phyloP scores from a whole-genome alignment of 1,140 invertebrate species.

The Drosophila jambulina region DNA sequence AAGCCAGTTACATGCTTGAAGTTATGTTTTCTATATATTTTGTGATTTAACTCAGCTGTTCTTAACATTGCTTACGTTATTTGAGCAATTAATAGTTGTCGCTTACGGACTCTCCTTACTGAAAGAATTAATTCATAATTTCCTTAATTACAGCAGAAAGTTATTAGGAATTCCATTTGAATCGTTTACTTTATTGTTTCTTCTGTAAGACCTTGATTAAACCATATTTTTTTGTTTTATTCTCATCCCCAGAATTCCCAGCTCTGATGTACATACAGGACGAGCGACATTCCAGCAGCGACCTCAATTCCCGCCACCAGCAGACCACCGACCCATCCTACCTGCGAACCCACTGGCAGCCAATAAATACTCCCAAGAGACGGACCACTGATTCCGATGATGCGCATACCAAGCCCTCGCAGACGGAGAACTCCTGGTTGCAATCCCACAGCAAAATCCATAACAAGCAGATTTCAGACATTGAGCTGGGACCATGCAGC shows the following conservation, averaged over 20 bases:
- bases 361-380: too few species aligned
- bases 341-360: slow-evolving; percentile 32
- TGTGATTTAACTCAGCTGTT: too few species aligned
- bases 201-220: background rate
- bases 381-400: background rate
- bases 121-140: background rate
- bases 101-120: background rate
- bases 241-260: slow-evolving; percentile 47
- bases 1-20: background rate
- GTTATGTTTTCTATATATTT: background rate
- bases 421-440: slow-evolving; percentile 53
- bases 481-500: background rate
- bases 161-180: background rate
- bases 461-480: background rate
- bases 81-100: background rate
- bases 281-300: slow-evolving; percentile 46
- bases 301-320: slow-evolving; percentile 32
- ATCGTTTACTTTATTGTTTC: background rate
- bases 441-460: background rate
- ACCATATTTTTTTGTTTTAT: background rate
- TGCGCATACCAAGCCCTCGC: slow-evolving; percentile 34
- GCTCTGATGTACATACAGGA: slow-evolving; percentile 70
- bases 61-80: slow-evolving; percentile 2
- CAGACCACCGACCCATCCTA: slow-evolving; percentile 63
- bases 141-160: background rate